Evolutionary conservation across 2,888 invertebrate genomes (phyloP).

Genomic region (Calliphora vomitoria): DNA sequence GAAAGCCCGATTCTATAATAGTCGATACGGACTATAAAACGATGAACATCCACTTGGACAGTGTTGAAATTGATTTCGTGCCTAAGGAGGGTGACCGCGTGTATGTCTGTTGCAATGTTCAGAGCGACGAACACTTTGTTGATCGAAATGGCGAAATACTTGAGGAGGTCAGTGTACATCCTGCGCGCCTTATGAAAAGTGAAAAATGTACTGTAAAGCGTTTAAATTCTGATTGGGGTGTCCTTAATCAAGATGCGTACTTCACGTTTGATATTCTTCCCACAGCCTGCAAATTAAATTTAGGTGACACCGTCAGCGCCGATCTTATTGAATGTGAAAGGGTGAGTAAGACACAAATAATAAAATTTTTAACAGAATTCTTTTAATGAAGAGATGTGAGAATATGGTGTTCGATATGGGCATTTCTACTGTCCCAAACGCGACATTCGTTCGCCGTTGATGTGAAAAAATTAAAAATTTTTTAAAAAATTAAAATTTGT

Average conservation of each 20-base stretch:
- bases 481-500: too few species aligned
- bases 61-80: constrained; percentile 87
- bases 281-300: constrained; percentile 85
- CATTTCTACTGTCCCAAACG: too few species aligned
- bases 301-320: constrained; percentile 88
- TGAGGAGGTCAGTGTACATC: constrained; percentile 87
- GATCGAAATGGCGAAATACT: constrained; percentile 86
- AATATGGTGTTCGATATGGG: too few species aligned
- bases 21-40: constrained; percentile 85
- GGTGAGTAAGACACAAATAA: too few species aligned
- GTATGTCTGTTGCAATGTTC: constrained; percentile 87
- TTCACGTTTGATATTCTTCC: constrained; percentile 87
- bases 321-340: constrained; percentile 91
- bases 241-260: constrained; percentile 87
- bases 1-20: constrained; percentile 77
- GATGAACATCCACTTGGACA: constrained; percentile 87
- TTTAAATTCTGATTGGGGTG: constrained; percentile 85
- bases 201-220: constrained; percentile 84
- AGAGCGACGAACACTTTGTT: constrained; percentile 86
- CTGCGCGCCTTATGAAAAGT: constrained; percentile 86
- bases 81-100: constrained; percentile 90
- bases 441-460: too few species aligned
- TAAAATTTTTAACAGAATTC: too few species aligned
- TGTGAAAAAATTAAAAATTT: too few species aligned
- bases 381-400: too few species aligned